These are phyloP conservation scores for Epinotia demarniana DNA, from an alignment of 2,888 invertebrate genomes.

Conservation along the genomic window DNA sequence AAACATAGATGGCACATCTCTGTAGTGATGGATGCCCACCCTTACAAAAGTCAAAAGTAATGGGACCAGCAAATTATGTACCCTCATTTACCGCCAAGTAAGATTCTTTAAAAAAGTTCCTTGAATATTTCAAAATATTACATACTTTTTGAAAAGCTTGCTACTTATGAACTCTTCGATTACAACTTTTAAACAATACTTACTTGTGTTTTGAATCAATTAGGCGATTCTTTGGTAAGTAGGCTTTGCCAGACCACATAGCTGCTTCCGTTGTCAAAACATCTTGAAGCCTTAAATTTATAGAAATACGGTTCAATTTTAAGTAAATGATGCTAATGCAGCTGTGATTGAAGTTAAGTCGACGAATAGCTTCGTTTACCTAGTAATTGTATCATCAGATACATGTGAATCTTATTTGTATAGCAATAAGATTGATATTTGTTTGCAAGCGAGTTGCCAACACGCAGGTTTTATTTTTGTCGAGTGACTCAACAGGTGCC, in stretches of 20 bases:
- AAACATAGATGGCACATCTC: no score
- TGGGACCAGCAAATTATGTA: no score
- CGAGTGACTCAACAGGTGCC: conserved; percentile 22
- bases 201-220: conserved; percentile 34
- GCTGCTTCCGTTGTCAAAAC: background rate
- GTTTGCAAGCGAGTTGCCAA: background rate
- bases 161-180: conserved; percentile 4
- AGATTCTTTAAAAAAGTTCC: no score
- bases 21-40: no score
- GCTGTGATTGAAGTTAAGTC: background rate
- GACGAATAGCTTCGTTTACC: background rate
- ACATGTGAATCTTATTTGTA: background rate
- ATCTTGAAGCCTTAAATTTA: background rate
- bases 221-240: conserved; percentile 21
- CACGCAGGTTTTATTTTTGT: conserved; percentile 1
- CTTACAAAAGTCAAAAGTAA: no score
- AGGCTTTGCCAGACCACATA: conserved; percentile 12
- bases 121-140: background rate
- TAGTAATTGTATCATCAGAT: background rate
- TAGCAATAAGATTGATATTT: background rate
- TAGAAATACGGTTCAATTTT: background rate
- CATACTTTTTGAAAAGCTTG: background rate
- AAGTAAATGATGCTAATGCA: background rate
- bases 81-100: background rate
- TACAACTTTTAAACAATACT: conserved; percentile 16